Conservation (phyloP, 2,888 invertebrate species). For the Dryobotodes eremita region DNA sequence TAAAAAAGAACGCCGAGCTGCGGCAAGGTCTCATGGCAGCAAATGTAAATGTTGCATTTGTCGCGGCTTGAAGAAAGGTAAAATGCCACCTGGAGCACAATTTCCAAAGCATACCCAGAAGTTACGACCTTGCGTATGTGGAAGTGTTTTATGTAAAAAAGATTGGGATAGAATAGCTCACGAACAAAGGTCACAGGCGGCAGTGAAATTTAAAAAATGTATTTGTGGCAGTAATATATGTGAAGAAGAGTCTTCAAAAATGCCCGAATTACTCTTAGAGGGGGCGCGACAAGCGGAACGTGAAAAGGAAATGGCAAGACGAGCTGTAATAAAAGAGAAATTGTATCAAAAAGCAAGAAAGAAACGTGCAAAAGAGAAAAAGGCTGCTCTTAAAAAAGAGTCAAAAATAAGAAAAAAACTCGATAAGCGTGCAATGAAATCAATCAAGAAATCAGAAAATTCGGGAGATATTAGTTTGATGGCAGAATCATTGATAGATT, state of each 20-base stretch:
- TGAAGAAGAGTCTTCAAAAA: conserved; percentile 42
- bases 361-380: conserved; percentile 1
- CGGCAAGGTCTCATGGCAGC: neutral
- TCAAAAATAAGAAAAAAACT: neutral
- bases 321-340: neutral
- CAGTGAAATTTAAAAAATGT: conserved; percentile 34
- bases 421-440: conserved; percentile 35
- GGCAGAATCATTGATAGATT: conserved; percentile 52
- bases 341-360: conserved; percentile 7
- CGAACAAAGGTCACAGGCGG: neutral
- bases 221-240: conserved; percentile 55
- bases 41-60: conserved; percentile 48
- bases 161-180: conserved; percentile 28
- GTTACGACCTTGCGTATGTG: conserved; percentile 48
- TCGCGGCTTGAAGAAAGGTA: neutral
- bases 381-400: neutral
- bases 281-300: conserved; percentile 3
- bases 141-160: conserved; percentile 44
- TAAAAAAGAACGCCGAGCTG: neutral
- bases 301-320: neutral
- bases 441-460: neutral
- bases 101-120: fast-evolving
- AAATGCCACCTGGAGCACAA: neutral
- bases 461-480: neutral
- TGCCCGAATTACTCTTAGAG: conserved; percentile 26